Conservation (phyloP, 2,797 vertebrate genomes). For the Cephalopachus bancanus region DNA sequence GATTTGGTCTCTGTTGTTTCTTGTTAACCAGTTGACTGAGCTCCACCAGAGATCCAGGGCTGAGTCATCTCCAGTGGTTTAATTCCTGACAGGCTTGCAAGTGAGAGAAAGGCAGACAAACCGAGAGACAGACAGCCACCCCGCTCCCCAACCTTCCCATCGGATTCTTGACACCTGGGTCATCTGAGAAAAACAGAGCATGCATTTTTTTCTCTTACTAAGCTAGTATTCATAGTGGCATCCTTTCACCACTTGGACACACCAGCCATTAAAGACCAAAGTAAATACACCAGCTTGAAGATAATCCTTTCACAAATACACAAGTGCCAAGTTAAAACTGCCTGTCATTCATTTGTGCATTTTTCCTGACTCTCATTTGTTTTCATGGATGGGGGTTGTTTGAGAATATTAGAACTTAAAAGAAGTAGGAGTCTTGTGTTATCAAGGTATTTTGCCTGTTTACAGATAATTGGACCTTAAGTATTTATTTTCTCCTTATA, state of each 20-base stretch:
- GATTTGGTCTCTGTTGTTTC: constrained; percentile 76
- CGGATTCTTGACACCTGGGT: constrained; percentile 70
- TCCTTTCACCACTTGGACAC: constrained; percentile 24
- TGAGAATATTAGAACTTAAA: constrained; percentile 59
- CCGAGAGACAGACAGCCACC: background rate
- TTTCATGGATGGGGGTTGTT: constrained; percentile 57
- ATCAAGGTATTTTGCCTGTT: constrained; percentile 41
- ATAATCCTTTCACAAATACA: constrained; percentile 72
- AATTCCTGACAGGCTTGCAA: constrained; percentile 29
- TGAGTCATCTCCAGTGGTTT: background rate
- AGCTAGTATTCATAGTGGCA: constrained; percentile 23
- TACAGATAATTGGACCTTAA: constrained; percentile 26
- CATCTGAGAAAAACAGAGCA: constrained; percentile 56
- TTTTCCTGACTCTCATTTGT: constrained; percentile 70
- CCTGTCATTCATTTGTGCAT: constrained; percentile 53
- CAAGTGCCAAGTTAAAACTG: constrained; percentile 58
- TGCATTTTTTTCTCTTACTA: constrained; percentile 36
- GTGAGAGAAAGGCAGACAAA: constrained; percentile 17
- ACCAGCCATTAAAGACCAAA: constrained; percentile 64
- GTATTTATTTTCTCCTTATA: constrained; percentile 49
- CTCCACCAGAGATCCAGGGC: background rate
- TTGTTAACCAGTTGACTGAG: constrained; percentile 68
- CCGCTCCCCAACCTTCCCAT: background rate
- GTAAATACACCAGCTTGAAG: constrained; percentile 54
- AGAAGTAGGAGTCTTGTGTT: constrained; percentile 22